These are phyloP conservation scores for Crotalus helleri DNA, from an alignment of 2,113 vertebrate species.

Conservation along the genomic window DNA sequence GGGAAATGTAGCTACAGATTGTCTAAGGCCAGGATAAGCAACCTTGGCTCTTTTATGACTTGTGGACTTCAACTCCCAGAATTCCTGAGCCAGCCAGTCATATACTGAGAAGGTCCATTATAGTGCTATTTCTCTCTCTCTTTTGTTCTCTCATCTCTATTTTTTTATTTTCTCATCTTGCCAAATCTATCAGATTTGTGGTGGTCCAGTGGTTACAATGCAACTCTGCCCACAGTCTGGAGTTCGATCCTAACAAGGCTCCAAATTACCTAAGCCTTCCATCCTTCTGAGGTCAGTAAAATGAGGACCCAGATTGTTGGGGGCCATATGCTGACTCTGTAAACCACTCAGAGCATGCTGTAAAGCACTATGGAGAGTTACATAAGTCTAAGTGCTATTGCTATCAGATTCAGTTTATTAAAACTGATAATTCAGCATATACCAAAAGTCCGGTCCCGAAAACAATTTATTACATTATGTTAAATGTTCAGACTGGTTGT, in stretches of 20 bases:
- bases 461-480: background rate
- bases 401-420: background rate
- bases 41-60: no score
- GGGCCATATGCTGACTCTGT: background rate
- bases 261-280: background rate
- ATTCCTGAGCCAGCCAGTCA: background rate
- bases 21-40: background rate
- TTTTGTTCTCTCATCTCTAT: background rate
- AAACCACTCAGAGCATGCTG: background rate
- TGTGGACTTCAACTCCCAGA: no score
- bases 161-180: background rate
- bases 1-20: background rate
- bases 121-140: background rate
- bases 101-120: background rate
- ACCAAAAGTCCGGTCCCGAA: background rate
- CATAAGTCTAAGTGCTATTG: background rate
- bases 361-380: background rate
- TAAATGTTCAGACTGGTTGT: background rate
- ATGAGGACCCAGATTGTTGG: background rate
- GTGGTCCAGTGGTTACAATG: background rate
- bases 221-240: background rate
- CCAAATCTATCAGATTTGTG: background rate
- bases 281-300: background rate
- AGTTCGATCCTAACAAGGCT: background rate
- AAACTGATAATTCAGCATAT: background rate